Conservation (phyloP, 2,888 invertebrate genomes). For the Serrognathus titanus region DNA sequence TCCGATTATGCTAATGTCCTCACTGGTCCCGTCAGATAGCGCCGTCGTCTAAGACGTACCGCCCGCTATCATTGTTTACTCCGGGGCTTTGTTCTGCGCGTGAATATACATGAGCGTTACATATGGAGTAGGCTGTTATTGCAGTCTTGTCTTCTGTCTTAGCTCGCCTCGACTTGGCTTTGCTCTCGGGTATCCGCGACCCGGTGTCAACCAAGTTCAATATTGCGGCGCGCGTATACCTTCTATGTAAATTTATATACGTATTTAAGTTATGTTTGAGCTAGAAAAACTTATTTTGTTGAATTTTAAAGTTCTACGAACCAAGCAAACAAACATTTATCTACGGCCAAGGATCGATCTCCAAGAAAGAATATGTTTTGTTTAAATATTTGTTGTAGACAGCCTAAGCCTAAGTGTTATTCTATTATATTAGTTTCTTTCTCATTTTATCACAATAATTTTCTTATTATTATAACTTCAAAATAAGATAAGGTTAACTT, state of each 20-base stretch:
- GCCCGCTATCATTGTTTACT: conserved; percentile 46
- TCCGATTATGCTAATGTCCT: conserved; percentile 49
- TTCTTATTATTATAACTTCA: too few species aligned
- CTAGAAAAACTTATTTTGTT: background rate
- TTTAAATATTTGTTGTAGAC: too few species aligned
- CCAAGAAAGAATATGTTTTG: too few species aligned
- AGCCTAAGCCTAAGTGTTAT: too few species aligned
- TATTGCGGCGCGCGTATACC: conserved; percentile 4
- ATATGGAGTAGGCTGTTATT: conserved; percentile 49
- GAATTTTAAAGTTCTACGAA: too few species aligned
- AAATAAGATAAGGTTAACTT: too few species aligned
- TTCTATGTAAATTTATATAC: conserved; percentile 6
- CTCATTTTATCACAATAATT: too few species aligned
- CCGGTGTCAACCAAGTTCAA: conserved; percentile 7
- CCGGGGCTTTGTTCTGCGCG: conserved; percentile 45
- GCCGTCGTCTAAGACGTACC: conserved; percentile 24
- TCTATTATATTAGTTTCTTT: too few species aligned
- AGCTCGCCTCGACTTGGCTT: conserved; percentile 22
- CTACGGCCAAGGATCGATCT: too few species aligned
- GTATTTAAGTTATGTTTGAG: background rate
- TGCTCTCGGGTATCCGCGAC: conserved; percentile 4
- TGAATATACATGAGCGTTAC: conserved; percentile 51
- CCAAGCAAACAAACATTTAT: too few species aligned
- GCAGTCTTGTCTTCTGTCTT: conserved; percentile 36
- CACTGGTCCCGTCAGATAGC: conserved; percentile 45